These are phyloP conservation scores for Perithous albicinctus DNA, from an alignment of 2,888 invertebrate species.

Conservation along the genomic window DNA sequence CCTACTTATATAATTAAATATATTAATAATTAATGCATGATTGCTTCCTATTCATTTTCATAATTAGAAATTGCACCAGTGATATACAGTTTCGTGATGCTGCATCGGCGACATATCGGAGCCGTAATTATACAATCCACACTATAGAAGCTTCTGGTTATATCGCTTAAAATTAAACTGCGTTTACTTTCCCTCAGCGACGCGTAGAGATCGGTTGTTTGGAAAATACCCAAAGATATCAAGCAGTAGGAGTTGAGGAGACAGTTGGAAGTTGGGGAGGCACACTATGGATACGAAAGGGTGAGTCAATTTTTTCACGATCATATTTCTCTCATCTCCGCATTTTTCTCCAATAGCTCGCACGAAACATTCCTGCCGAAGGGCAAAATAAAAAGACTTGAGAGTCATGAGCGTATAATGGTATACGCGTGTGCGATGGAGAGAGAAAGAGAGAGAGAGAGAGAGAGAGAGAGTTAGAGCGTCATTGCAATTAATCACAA, in stretches of 20 bases:
- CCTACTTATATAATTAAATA: too few relatives aligned
- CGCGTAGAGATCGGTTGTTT: not conserved
- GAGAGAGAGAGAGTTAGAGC: constrained; percentile 11
- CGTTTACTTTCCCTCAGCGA: not conserved
- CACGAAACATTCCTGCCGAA: not conserved
- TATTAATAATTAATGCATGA: too few relatives aligned
- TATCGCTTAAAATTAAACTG: too few relatives aligned
- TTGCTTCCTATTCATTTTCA: too few relatives aligned
- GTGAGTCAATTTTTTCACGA: constrained; percentile 15
- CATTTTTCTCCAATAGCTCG: not conserved
- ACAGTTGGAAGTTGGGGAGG: too few relatives aligned
- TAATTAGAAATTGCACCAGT: too few relatives aligned
- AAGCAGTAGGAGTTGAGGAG: not conserved
- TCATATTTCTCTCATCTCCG: constrained; percentile 24
- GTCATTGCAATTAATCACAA: constrained; percentile 60
- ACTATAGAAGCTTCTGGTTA: too few relatives aligned
- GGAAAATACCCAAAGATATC: constrained; percentile 1
- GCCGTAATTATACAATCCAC: too few relatives aligned
- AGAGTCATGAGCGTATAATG: constrained; percentile 19
- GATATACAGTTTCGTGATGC: too few relatives aligned
- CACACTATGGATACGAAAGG: too few relatives aligned
- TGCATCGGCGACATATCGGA: too few relatives aligned
- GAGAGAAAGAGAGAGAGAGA: not conserved
- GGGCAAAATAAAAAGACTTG: constrained; percentile 6
- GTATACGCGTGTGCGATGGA: not conserved